phyloP scores from a whole-genome alignment of 2,888 invertebrate genomes.

The Scaptodrosophila latifasciaeformis region DNA sequence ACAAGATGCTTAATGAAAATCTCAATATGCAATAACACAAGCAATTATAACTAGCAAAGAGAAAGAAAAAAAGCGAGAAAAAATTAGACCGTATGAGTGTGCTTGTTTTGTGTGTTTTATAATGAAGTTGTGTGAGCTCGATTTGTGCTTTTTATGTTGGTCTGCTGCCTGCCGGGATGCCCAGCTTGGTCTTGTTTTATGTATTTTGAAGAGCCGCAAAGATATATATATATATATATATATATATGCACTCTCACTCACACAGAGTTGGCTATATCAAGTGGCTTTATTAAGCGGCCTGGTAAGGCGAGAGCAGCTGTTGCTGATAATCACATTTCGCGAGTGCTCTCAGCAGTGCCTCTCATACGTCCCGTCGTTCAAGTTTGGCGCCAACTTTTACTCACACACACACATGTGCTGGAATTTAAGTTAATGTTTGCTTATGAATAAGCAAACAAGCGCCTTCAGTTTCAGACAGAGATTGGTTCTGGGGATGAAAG shows the following conservation, averaged over 20 bases:
- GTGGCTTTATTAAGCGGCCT: slow-evolving; percentile 47
- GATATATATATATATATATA: not conserved
- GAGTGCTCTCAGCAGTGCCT: slow-evolving; percentile 51
- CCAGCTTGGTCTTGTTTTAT: slow-evolving; percentile 3
- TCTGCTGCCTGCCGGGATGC: not conserved
- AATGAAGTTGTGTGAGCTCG: slow-evolving; percentile 17
- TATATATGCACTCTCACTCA: not conserved
- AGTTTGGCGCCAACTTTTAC: not conserved
- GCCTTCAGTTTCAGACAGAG: slow-evolving; percentile 40
- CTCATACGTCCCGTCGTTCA: slow-evolving; percentile 8
- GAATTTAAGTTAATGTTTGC: slow-evolving; percentile 74
- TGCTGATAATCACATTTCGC: slow-evolving; percentile 65
- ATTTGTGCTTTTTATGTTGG: slow-evolving; percentile 14
- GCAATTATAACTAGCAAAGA: no score
- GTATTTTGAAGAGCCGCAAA: slow-evolving; percentile 3
- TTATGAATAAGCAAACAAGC: slow-evolving; percentile 73
- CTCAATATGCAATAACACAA: no score
- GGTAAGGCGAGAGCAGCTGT: slow-evolving; percentile 40
- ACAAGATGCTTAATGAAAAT: no score
- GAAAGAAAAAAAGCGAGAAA: no score
- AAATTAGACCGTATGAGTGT: no score
- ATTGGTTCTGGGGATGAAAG: slow-evolving; percentile 21
- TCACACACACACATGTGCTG: slow-evolving; percentile 23
- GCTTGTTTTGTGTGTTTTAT: slow-evolving; percentile 4
- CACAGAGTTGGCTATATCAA: slow-evolving; percentile 5